A percentile compares a stretch with the other conserved stretches of the same genome.
Evolutionary conservation across 2,797 vertebrate genomes (phyloP).

Genomic region (Typhlichthys subterraneus): DNA sequence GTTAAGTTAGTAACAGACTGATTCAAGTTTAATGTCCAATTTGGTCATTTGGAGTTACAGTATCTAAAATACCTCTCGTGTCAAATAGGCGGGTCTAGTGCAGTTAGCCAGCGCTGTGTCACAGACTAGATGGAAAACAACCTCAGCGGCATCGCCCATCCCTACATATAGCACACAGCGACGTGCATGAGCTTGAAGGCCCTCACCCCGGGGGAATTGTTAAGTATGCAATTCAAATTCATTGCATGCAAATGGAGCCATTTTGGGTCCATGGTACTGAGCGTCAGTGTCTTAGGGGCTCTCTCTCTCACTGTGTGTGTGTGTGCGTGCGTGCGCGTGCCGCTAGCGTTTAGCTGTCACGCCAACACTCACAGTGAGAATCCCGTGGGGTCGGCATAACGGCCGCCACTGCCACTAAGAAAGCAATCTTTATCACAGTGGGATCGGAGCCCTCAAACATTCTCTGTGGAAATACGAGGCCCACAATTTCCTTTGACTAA

Average conservation of each 20-base stretch:
- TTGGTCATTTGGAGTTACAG: too few species aligned
- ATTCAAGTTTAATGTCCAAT: too few species aligned
- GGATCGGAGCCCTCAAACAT: conserved; percentile 68
- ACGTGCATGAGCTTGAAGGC: too few species aligned
- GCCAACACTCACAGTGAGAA: conserved; percentile 41
- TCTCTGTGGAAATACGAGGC: conserved; percentile 64
- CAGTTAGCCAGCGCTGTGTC: too few species aligned
- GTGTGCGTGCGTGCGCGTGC: conserved; percentile 13
- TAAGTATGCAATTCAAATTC: conserved; percentile 50
- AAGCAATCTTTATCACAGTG: conserved; percentile 72
- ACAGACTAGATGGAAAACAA: too few species aligned
- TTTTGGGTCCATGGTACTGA: conserved; percentile 33
- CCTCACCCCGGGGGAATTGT: conserved; percentile 25
- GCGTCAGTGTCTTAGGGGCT: conserved; percentile 1
- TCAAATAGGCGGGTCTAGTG: too few species aligned
- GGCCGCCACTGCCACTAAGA: conserved; percentile 46
- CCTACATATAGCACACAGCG: too few species aligned
- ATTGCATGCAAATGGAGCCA: conserved; percentile 38
- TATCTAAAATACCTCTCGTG: too few species aligned
- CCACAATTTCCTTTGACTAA: conserved; percentile 67
- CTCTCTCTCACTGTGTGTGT: conserved; percentile 2
- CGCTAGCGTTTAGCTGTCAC: conserved; percentile 16
- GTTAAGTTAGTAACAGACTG: too few species aligned
- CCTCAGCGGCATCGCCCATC: too few species aligned
- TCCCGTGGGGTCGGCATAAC: conserved; percentile 21